Evolutionary conservation across 2,797 vertebrate genomes (phyloP), one percentile per base, ranked within the genome.

Genomic region (Sebastes taczanowskii): DNA sequence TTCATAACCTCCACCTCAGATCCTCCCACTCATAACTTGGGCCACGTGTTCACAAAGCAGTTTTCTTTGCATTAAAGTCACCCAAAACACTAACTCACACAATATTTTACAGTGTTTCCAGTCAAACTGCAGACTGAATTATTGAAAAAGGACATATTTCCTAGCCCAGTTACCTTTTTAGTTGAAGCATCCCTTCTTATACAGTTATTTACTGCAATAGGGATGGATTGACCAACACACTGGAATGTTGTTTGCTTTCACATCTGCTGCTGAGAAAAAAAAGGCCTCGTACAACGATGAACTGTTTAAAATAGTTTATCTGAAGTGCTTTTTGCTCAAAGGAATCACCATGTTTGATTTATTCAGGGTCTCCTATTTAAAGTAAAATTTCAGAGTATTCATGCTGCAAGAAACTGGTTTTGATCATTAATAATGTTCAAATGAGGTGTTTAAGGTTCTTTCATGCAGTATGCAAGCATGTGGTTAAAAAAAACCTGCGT

Each of bases 241-340:
- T 29, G 80, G 82, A 82, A 88, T 80, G 73, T 42, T 89, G 83
- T 68, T 77, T 77, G 80, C 20, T 22, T 65, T 77, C 46, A 71
- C 61, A 53, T 59, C 29, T 55, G 59, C 60, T 76, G 42, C 42
- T 46, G 42, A 18, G 42, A 16, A 1, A 11, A 58, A 1, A 6
- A 6, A 59, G 7, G 20, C n/a, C 58, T 58, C 25, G 13, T 59
- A 67, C 60, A 78, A 68, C 46, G 14, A 73, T 49, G 35, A 53
- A 34, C 53, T 66, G 56, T 53, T 84, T 78, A 52, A 61, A 77
- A 23, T 7, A 27, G 27, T 86, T 80, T 74, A 74, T 71, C 53
- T 38, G 8, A 68, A 72, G 2, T 16, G 11, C 2, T 16, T 16
- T 63, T 74, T 80, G 29, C 60, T 42, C 11, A 27, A 70, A 53